These are phyloP conservation scores for Gymnoscelis rufifasciata DNA, from an alignment of 2,888 invertebrate species.

Conservation along the genomic window DNA sequence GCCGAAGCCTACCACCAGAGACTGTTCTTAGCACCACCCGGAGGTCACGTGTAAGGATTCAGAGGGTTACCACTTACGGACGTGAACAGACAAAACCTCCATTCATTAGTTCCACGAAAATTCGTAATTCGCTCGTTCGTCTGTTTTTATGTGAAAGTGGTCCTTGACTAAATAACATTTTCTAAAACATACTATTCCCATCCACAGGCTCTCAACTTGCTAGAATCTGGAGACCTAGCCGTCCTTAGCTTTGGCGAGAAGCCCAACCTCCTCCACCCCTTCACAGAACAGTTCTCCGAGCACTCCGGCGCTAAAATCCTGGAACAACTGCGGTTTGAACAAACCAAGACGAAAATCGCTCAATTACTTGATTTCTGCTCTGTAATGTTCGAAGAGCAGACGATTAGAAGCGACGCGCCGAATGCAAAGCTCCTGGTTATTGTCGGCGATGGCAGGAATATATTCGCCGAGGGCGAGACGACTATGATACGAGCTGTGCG, in stretches of 20 bases:
- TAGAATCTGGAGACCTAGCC: conserved; percentile 96
- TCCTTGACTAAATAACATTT: too few species aligned
- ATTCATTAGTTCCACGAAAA: too few species aligned
- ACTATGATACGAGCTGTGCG: conserved; percentile 87
- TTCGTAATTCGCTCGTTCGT: too few species aligned
- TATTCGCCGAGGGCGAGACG: conserved; percentile 91
- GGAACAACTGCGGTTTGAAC: conserved; percentile 90
- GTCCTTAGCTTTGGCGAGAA: conserved; percentile 95
- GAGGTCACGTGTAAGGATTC: too few species aligned
- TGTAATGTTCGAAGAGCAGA: conserved; percentile 74
- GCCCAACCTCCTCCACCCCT: conserved; percentile 90
- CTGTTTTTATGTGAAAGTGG: too few species aligned
- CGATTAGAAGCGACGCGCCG: conserved; percentile 72
- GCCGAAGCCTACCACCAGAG: too few species aligned
- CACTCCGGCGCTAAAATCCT: conserved; percentile 90
- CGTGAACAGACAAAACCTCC: too few species aligned
- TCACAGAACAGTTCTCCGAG: conserved; percentile 92
- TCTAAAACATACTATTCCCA: too few species aligned
- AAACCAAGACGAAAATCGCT: conserved; percentile 92
- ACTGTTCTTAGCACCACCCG: too few species aligned
- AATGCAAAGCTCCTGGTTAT: conserved; percentile 93
- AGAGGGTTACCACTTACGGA: too few species aligned
- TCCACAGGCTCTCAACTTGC: conserved; percentile 87
- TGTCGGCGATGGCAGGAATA: conserved; percentile 96
- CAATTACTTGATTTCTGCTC: conserved; percentile 89